phyloP scores from a whole-genome alignment of 2,888 invertebrate genomes.

The Prosapia bicincta region DNA sequence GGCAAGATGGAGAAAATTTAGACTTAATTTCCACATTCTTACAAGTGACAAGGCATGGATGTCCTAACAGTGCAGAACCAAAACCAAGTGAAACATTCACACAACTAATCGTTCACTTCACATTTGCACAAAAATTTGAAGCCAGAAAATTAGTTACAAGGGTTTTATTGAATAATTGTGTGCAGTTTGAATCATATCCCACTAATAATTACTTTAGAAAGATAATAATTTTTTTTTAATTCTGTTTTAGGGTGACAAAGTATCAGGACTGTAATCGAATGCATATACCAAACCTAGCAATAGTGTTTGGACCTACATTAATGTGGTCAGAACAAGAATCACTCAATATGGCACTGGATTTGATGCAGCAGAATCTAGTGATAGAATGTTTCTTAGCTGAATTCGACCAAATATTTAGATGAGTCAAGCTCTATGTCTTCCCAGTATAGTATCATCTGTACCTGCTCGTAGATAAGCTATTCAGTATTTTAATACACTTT shows the following conservation, averaged over 20 bases:
- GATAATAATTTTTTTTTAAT: constrained; percentile 12
- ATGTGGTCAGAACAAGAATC: constrained; percentile 73
- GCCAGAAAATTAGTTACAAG: not conserved
- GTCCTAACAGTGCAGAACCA: too few relatives aligned
- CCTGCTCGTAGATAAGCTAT: not conserved
- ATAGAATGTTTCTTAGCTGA: constrained; percentile 67
- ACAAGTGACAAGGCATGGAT: too few relatives aligned
- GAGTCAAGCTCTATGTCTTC: not conserved
- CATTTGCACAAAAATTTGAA: not conserved
- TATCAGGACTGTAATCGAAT: constrained; percentile 76
- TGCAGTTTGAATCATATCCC: too few relatives aligned
- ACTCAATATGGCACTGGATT: constrained; percentile 68
- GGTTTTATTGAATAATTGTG: too few relatives aligned
- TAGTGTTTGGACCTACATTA: constrained; percentile 85
- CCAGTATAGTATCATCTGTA: not conserved
- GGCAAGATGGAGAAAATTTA: too few relatives aligned
- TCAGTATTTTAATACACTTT: not conserved
- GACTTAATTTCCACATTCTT: too few relatives aligned
- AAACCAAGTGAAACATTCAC: too few relatives aligned
- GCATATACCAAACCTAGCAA: constrained; percentile 82
- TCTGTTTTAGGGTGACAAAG: constrained; percentile 62
- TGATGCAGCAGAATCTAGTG: constrained; percentile 77
- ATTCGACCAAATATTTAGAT: constrained; percentile 56
- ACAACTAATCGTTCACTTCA: too few relatives aligned
- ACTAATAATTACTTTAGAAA: too few relatives aligned